Conservation (phyloP, 2,113 vertebrate genomes). For the Clinocottus analis region DNA sequence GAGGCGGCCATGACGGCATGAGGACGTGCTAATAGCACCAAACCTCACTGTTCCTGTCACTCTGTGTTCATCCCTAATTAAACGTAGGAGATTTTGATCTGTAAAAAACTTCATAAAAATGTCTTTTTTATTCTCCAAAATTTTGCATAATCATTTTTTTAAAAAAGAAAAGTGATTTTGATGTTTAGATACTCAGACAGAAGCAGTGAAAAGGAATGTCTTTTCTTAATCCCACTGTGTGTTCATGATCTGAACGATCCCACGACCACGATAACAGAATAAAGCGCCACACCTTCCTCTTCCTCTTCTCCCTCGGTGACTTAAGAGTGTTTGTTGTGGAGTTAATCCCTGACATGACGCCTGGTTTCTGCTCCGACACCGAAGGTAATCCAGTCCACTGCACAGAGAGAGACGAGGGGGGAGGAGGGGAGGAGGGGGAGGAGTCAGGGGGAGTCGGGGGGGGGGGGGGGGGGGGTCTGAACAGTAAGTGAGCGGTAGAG, state of each 20-base stretch:
- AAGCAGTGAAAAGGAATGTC: not conserved
- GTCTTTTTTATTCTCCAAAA: too few relatives aligned
- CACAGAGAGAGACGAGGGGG: not conserved
- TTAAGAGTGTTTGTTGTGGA: conserved; percentile 4
- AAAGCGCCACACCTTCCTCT: not conserved
- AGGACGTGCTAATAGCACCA: not conserved
- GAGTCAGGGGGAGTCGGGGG: too few relatives aligned
- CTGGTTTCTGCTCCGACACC: conserved; percentile 12
- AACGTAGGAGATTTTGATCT: not conserved
- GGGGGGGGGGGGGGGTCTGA: not conserved
- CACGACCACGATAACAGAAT: not conserved
- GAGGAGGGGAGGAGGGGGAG: not conserved
- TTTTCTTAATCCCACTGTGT: not conserved
- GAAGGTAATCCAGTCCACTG: conserved; percentile 15
- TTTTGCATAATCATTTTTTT: too few relatives aligned
- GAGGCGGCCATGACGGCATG: too few relatives aligned
- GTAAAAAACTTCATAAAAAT: not conserved
- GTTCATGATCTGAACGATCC: not conserved
- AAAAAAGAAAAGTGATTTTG: not conserved
- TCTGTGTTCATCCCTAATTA: not conserved
- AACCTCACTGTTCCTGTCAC: not conserved
- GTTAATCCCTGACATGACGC: conserved; percentile 45
- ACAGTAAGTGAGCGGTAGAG: conserved; percentile 29
- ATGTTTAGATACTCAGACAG: not conserved
- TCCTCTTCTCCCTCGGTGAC: not conserved